These are phyloP conservation scores for Sturnus vulgaris DNA, from an alignment of 2,113 vertebrate species.

Conservation along the genomic window DNA sequence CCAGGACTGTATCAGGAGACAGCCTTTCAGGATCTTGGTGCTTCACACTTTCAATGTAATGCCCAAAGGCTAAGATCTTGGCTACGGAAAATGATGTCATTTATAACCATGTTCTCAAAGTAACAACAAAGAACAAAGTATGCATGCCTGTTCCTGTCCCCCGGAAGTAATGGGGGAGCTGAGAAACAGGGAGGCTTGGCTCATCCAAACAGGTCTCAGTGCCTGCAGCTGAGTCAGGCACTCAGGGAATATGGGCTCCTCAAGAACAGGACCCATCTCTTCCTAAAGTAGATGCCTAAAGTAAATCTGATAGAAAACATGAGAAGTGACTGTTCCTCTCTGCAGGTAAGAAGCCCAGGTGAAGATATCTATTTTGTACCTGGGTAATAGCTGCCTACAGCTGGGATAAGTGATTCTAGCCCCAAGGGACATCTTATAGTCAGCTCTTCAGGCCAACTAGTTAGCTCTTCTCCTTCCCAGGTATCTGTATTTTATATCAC, in stretches of 20 bases:
- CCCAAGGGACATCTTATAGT: not conserved
- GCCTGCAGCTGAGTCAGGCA: not conserved
- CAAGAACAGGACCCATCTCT: not conserved
- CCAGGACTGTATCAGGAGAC: not conserved
- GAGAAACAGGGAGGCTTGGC: not conserved
- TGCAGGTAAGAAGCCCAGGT: not conserved
- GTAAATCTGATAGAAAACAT: not conserved
- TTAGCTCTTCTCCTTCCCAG: not conserved
- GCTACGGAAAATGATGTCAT: not conserved
- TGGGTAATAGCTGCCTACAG: not conserved
- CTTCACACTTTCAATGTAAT: not conserved
- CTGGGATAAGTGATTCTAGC: not conserved
- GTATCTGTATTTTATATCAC: not conserved
- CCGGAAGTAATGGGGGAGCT: not conserved
- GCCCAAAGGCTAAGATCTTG: not conserved
- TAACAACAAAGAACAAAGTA: not conserved
- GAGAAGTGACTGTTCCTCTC: not conserved
- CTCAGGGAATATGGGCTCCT: not conserved
- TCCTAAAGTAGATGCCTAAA: not conserved
- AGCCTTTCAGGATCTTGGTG: not conserved
- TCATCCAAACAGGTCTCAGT: not conserved
- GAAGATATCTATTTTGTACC: not conserved
- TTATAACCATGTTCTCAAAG: not conserved
- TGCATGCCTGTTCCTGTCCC: not conserved
- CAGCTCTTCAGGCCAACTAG: not conserved